phyloP scores from a whole-genome alignment of 2,888 invertebrate species.

The Xanthostigma xanthostigma region DNA sequence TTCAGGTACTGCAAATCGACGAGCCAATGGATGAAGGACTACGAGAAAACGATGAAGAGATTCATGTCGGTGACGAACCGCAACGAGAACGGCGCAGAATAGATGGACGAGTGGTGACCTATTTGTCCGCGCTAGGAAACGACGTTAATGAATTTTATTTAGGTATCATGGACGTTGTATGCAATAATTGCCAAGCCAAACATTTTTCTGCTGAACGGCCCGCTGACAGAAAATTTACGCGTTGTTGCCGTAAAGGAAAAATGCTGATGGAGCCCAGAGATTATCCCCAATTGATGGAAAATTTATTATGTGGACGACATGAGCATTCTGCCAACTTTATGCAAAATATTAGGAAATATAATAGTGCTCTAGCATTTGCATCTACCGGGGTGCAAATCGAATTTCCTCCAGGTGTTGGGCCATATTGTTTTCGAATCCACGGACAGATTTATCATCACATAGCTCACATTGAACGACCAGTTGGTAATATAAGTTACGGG shows the following conservation, averaged over 20 bases:
- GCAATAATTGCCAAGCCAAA: not conserved
- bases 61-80: too few relatives aligned
- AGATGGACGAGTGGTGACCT: too few relatives aligned
- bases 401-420: not conserved
- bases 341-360: not conserved
- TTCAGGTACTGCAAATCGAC: too few relatives aligned
- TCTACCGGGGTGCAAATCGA: not conserved
- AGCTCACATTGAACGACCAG: too few relatives aligned
- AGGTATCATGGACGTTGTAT: not conserved
- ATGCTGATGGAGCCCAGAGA: not conserved
- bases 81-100: too few relatives aligned
- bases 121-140: not conserved
- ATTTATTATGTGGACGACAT: not conserved
- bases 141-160: not conserved
- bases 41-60: too few relatives aligned
- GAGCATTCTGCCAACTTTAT: too few relatives aligned
- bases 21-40: too few relatives aligned
- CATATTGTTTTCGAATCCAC: slow-evolving; percentile 4
- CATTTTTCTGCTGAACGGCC: not conserved
- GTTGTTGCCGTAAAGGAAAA: not conserved
- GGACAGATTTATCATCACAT: not conserved
- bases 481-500: too few relatives aligned
- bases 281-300: too few relatives aligned
- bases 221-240: not conserved
- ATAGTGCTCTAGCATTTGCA: slow-evolving; percentile 2